Conservation (phyloP, 2,797 vertebrate genomes). For the Bradypus variegatus region DNA sequence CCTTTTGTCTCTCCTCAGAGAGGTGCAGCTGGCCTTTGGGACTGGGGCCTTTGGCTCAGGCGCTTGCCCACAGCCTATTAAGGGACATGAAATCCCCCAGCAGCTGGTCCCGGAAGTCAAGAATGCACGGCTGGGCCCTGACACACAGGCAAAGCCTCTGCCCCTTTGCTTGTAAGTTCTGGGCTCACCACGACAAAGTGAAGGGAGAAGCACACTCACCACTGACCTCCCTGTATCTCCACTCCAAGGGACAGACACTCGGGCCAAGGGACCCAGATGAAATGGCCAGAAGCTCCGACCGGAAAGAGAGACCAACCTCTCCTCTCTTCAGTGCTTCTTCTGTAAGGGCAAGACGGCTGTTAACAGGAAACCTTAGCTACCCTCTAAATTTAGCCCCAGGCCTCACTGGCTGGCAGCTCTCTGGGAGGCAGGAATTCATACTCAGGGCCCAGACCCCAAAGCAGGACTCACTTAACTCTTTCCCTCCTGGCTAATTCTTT, state of each 20-base stretch:
- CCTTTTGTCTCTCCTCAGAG: not conserved
- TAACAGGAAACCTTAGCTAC: slow-evolving; percentile 70
- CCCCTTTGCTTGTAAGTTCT: fast-evolving
- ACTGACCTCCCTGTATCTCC: not conserved
- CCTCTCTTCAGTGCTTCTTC: slow-evolving; percentile 50
- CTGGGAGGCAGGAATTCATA: slow-evolving; percentile 68
- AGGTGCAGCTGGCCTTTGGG: not conserved
- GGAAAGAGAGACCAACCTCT: slow-evolving; percentile 13
- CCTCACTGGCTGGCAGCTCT: slow-evolving; percentile 66
- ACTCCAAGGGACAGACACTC: not conserved
- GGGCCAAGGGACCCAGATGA: not conserved
- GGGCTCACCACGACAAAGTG: not conserved
- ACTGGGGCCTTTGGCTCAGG: not conserved
- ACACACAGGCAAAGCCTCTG: not conserved
- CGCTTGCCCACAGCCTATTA: fast-evolving
- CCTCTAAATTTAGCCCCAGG: slow-evolving; percentile 78
- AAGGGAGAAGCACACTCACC: slow-evolving; percentile 38
- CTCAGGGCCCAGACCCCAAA: slow-evolving; percentile 40
- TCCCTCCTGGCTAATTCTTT: slow-evolving; percentile 26
- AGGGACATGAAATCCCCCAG: not conserved
- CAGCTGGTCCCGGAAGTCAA: not conserved
- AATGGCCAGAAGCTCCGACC: not conserved
- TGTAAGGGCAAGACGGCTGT: slow-evolving; percentile 72
- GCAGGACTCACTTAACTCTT: slow-evolving; percentile 68
- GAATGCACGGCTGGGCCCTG: fast-evolving